Percentiles rank a stretch among this genome's conserved stretches.
These are phyloP conservation scores for Parus major DNA, from an alignment of 2,113 vertebrate species.

Conservation along the genomic window DNA sequence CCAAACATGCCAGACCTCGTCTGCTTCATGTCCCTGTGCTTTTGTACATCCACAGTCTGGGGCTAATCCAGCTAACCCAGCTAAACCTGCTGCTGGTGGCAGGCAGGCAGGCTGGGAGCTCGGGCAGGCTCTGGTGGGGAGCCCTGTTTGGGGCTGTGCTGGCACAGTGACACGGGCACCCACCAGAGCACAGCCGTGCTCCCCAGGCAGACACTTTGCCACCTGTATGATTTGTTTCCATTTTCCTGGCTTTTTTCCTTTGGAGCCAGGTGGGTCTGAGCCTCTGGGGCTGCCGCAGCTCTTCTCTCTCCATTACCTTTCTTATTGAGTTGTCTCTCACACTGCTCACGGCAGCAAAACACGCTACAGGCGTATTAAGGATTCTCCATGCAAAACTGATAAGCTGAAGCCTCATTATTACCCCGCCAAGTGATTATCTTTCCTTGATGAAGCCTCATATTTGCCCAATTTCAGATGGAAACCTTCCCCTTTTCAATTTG, in stretches of 20 bases:
- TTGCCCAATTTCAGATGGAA: slow-evolving; percentile 69
- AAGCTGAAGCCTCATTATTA: slow-evolving; percentile 69
- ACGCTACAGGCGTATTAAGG: slow-evolving; percentile 43
- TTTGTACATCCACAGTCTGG: fast-evolving
- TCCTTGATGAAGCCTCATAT: slow-evolving; percentile 70
- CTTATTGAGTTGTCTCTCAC: slow-evolving; percentile 55
- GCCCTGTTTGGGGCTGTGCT: background rate
- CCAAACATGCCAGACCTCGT: fast-evolving
- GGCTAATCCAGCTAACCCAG: background rate
- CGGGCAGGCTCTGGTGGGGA: too few species aligned
- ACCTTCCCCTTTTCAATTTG: slow-evolving; percentile 67
- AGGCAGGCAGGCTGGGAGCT: fast-evolving
- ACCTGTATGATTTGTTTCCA: background rate
- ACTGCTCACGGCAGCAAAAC: background rate
- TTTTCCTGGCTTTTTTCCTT: background rate
- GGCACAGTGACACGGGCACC: background rate
- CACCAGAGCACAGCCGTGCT: background rate
- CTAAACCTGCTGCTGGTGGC: background rate
- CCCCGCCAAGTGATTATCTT: slow-evolving; percentile 67
- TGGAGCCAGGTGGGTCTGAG: background rate
- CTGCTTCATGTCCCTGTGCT: fast-evolving
- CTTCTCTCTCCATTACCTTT: slow-evolving; percentile 18
- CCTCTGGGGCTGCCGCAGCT: background rate
- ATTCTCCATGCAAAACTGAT: slow-evolving; percentile 66
- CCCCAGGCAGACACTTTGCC: background rate